Conservation (phyloP, 2,113 vertebrate species). For the Panthera uncia region DNA sequence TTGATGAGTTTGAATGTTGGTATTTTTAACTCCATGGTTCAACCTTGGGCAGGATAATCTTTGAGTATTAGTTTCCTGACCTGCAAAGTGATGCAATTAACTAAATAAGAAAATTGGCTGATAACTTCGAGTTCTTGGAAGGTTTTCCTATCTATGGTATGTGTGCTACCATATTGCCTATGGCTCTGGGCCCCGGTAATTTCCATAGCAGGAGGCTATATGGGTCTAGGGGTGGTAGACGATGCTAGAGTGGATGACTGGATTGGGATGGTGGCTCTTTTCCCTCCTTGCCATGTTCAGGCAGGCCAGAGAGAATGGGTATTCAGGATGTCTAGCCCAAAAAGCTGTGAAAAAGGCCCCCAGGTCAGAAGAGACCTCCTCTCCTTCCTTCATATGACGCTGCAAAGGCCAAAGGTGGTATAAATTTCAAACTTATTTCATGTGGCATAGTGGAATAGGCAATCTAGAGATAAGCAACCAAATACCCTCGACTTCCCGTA, state of each 20-base stretch:
- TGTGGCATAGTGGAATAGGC: not conserved
- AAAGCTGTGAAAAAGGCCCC: not conserved
- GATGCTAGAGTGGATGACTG: not conserved
- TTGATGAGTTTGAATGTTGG: not conserved
- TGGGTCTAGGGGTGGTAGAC: not conserved
- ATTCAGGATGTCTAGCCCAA: not conserved
- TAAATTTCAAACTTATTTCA: not conserved
- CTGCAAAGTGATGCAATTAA: not conserved
- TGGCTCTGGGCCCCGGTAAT: not conserved
- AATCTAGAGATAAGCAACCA: not conserved
- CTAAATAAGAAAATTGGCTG: conserved; percentile 22
- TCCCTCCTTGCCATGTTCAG: not conserved
- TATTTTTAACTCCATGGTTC: not conserved
- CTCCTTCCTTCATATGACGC: not conserved
- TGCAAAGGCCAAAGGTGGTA: not conserved
- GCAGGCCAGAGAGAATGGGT: not conserved
- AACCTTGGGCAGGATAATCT: not conserved
- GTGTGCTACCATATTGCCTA: not conserved
- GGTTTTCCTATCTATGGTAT: not conserved
- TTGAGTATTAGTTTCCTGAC: conserved; percentile 4
- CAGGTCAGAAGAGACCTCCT: not conserved
- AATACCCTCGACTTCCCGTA: not conserved
- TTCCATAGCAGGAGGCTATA: not conserved
- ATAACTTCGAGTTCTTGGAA: not conserved
- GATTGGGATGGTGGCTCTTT: not conserved